Percentiles rank a stretch among this genome's conserved stretches.
Conservation (phyloP, 2,888 invertebrate species). For the Caradrina clavipalpis region DNA sequence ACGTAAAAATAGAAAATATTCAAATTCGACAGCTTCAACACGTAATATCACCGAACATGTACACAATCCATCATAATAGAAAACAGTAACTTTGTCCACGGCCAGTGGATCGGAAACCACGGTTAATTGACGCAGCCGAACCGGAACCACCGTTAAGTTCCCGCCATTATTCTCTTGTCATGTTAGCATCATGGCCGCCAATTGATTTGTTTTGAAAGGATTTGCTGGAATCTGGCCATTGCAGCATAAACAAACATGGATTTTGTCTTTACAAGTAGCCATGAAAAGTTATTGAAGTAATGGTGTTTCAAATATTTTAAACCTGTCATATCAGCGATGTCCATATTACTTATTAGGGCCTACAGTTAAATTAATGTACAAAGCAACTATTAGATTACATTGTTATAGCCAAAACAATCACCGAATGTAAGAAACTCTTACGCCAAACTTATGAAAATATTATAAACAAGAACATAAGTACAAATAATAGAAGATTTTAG, state of each 20-base stretch:
- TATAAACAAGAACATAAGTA: too few relatives aligned
- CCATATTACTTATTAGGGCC: too few relatives aligned
- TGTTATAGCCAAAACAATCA: too few relatives aligned
- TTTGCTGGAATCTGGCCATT: constrained; percentile 19
- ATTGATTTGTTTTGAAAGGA: constrained; percentile 55
- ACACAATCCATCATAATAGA: constrained; percentile 64
- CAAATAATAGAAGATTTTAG: too few relatives aligned
- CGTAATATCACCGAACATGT: constrained; percentile 39
- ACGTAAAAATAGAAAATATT: constrained; percentile 31
- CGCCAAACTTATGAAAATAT: too few relatives aligned
- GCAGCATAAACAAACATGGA: constrained; percentile 9
- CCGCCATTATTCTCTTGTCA: constrained; percentile 72
- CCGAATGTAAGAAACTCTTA: too few relatives aligned
- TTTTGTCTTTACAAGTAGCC: constrained; percentile 4
- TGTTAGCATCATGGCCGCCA: constrained; percentile 56
- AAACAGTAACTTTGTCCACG: constrained; percentile 70
- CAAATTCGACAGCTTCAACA: constrained; percentile 16
- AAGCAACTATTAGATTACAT: too few relatives aligned
- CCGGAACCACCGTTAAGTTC: constrained; percentile 76
- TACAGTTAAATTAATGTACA: too few relatives aligned
- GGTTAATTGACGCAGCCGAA: constrained; percentile 73
- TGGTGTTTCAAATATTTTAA: background rate
- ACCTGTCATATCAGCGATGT: too few relatives aligned
- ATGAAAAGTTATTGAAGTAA: background rate
- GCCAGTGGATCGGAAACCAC: constrained; percentile 83